Evolutionary conservation across 2,888 invertebrate species (phyloP), one percentile per base, ranked within the genome.

Genomic region (Tipula helvola): DNA sequence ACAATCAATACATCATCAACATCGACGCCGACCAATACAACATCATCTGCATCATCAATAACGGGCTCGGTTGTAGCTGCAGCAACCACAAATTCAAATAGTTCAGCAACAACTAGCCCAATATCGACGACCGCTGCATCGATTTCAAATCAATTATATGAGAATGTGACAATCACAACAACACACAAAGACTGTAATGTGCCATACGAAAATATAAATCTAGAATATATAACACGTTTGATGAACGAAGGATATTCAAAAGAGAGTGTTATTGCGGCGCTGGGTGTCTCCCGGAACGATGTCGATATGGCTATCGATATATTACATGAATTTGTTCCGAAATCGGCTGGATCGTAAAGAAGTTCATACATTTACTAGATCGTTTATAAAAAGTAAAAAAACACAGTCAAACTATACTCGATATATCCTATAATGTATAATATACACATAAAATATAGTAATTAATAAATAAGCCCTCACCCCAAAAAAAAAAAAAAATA

Each of bases 261-360:
- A 89, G 96, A 97, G 90, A 96, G 97, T 86, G 98, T 98, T 3
- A 96, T 98, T 86, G 94, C 97, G 88, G 98, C 98, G 4, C 93
- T 98, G 89, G 96, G 97, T 87, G 98, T 98, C 89, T 97, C 98
- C 1, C 93, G 97, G 87, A 98, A 98, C 92, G 97, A 98, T 91
- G 93, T 98, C 87, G 97, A 97, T 91, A 98, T 98, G 98, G 98
- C 98, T 85, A 96, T 98, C 92, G 97, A 98, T 91, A 98, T 98
- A 90, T 92, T 98, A 88, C 96, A 97, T 90, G 97, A 97, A 91
- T 98, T 98, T 91, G 97, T 96, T 86, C 94, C 95, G 86, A 95
- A 95, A 89, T 91, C 90, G 89, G 91, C 71, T 71, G 71, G 71
- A 71, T 71, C 71, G 71, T 71, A 71, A 71, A 71, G 28, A 71